Conservation (phyloP, 1,140 invertebrate genomes). For the Caerostris darwini region DNA sequence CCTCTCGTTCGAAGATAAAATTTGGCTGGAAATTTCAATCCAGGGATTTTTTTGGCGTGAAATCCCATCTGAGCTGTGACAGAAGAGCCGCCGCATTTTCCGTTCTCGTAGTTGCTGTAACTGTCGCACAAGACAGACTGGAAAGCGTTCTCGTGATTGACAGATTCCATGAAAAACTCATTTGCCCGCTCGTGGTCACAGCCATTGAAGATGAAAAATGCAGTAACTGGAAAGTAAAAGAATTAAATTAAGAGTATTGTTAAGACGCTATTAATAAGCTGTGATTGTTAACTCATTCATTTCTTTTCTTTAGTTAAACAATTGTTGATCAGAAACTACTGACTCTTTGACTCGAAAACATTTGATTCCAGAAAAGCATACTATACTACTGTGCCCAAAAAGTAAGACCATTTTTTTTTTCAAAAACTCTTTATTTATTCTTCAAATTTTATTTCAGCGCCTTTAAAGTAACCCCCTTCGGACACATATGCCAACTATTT, state of each 20-base stretch:
- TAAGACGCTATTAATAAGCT: no score
- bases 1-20: conserved; percentile 18
- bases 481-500: no score
- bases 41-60: not conserved
- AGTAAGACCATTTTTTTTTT: no score
- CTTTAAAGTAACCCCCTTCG: no score
- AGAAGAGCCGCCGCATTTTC: not conserved
- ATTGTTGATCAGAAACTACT: no score
- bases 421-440: no score
- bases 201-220: not conserved
- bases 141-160: not conserved
- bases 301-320: no score
- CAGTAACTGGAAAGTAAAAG: conserved; percentile 83
- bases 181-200: not conserved
- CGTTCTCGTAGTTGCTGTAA: not conserved
- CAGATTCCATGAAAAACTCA: not conserved
- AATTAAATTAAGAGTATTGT: not conserved
- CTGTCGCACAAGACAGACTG: not conserved
- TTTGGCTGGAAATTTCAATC: not conserved
- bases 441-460: no score
- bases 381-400: no score
- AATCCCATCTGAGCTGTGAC: conserved; percentile 1
- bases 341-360: no score
- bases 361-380: no score
- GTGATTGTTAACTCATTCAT: no score